Conservation (phyloP, 1,140 invertebrate species). For the Hesperophylax magnus region DNA sequence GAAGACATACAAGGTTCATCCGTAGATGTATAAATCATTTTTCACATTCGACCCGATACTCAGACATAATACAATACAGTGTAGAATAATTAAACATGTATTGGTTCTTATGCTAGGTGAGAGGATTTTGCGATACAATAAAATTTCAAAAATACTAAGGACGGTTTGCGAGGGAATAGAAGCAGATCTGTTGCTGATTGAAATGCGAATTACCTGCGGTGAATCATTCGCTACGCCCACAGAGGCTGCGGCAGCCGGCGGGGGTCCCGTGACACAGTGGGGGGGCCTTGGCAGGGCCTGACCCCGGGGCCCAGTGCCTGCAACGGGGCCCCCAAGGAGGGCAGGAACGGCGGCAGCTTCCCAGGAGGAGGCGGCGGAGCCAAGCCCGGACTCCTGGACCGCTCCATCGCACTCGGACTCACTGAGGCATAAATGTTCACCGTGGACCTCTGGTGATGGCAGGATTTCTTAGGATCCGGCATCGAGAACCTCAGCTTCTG, state of each 20-base stretch:
- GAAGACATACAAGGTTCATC: too few relatives aligned
- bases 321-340: constrained; percentile 60
- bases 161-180: constrained; percentile 49
- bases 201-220: constrained; percentile 69
- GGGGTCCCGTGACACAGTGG: constrained; percentile 91
- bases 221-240: constrained; percentile 74
- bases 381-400: constrained; percentile 75
- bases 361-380: constrained; percentile 74
- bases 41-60: too few relatives aligned
- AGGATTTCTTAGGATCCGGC: constrained; percentile 79
- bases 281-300: constrained; percentile 66
- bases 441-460: constrained; percentile 73
- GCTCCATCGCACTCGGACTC: constrained; percentile 69
- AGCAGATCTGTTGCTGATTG: constrained; percentile 50
- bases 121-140: constrained; percentile 13
- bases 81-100: background rate
- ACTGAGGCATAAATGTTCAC: constrained; percentile 78
- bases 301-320: constrained; percentile 39
- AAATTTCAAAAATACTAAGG: constrained; percentile 25
- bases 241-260: constrained; percentile 91
- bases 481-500: constrained; percentile 92
- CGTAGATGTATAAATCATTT: too few relatives aligned
- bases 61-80: background rate
- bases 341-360: constrained; percentile 69
- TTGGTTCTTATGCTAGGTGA: background rate